Percentiles rank a stretch among this genome's conserved stretches.
Evolutionary conservation across 1,140 invertebrate genomes (phyloP).

Genomic region (Neotoxoptera formosana): DNA sequence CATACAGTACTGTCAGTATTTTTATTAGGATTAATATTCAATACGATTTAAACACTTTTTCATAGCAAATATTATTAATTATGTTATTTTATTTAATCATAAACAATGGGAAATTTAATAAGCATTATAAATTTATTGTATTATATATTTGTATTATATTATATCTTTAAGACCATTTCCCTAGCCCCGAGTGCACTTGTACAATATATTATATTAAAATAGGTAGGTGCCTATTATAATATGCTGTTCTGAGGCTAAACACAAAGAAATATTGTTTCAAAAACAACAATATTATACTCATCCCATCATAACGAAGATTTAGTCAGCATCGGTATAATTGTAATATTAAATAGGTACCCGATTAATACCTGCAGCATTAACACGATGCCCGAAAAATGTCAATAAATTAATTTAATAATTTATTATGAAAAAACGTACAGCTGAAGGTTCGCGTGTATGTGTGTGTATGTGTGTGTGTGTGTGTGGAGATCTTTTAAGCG

Average conservation of each 20-base stretch:
- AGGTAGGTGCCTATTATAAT: neutral
- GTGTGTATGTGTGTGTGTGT: neutral
- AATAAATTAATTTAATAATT: neutral
- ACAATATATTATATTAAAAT: no score
- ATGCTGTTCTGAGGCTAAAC: neutral
- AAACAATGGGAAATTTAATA: neutral
- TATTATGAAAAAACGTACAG: no score
- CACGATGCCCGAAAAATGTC: neutral
- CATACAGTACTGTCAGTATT: no score
- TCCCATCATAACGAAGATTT: neutral
- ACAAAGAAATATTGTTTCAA: neutral
- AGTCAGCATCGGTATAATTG: neutral
- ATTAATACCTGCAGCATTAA: no score
- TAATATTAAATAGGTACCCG: neutral
- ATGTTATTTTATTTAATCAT: neutral
- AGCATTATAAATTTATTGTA: neutral
- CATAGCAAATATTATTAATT: neutral
- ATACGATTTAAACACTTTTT: neutral
- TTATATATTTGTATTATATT: neutral
- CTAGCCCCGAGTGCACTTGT: no score
- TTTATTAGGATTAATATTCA: neutral
- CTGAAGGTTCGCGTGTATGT: no score
- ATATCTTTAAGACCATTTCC: neutral
- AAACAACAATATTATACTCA: neutral
- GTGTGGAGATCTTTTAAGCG: neutral